These are phyloP conservation scores for Lissocephala sabroskyi DNA, from an alignment of 2,888 invertebrate species.

Conservation along the genomic window DNA sequence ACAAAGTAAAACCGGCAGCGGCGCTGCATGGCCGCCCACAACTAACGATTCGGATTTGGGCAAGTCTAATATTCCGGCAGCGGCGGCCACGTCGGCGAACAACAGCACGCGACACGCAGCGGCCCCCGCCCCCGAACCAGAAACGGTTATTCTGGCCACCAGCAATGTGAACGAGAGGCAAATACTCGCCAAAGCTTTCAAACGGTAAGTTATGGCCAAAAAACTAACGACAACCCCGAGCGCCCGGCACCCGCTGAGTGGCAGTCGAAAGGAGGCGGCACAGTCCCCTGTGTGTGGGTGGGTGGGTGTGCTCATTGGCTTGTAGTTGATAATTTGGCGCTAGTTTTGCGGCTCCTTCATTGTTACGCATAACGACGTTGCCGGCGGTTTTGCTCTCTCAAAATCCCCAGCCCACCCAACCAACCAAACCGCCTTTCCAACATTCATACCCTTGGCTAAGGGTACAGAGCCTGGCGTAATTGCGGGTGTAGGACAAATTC, in stretches of 20 bases:
- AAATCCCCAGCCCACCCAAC: not conserved
- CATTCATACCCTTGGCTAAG: slow-evolving; percentile 15
- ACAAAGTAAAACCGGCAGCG: slow-evolving; percentile 3
- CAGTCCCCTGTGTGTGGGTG: slow-evolving; percentile 2
- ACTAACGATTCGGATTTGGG: slow-evolving; percentile 37
- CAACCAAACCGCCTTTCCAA: not conserved
- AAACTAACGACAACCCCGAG: not conserved
- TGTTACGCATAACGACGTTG: slow-evolving; percentile 37
- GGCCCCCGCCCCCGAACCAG: slow-evolving; percentile 68
- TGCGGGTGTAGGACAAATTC: slow-evolving; percentile 54
- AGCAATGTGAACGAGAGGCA: slow-evolving; percentile 73
- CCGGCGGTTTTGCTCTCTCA: slow-evolving; percentile 36
- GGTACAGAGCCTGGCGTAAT: slow-evolving; percentile 39
- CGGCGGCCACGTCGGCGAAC: slow-evolving; percentile 5
- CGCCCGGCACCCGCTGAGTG: no score
- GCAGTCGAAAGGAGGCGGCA: no score
- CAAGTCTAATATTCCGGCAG: no score
- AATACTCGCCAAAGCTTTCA: slow-evolving; percentile 73
- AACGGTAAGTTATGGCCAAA: slow-evolving; percentile 71
- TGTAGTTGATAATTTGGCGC: slow-evolving; percentile 55
- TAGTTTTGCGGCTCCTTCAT: slow-evolving; percentile 50
- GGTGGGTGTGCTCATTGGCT: slow-evolving; percentile 16
- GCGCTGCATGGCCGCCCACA: slow-evolving; percentile 23
- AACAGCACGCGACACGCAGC: slow-evolving; percentile 7
- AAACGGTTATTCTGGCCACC: slow-evolving; percentile 73